phyloP scores from a whole-genome alignment of 2,888 invertebrate genomes.

The Nasonovia ribisnigri region DNA sequence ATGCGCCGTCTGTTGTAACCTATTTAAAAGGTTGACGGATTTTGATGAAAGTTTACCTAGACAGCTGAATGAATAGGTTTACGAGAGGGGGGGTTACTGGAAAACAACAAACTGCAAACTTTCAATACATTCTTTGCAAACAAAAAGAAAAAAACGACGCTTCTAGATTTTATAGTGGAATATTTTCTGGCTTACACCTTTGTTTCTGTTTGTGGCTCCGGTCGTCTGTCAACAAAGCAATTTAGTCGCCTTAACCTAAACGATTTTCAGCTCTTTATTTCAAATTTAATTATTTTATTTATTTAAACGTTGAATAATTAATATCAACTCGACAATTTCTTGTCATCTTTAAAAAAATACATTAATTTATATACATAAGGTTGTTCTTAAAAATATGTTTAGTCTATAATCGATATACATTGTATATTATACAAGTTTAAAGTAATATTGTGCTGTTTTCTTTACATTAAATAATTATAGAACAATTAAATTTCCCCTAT shows the following conservation, averaged over 20 bases:
- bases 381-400: background rate
- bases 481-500: background rate
- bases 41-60: conserved; percentile 47
- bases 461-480: background rate
- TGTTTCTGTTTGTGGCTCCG: background rate
- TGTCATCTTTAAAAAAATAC: background rate
- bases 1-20: background rate
- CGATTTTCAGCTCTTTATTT: background rate
- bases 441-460: background rate
- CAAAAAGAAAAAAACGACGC: background rate
- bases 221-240: background rate
- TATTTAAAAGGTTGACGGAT: conserved; percentile 16
- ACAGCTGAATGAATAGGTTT: conserved; percentile 4
- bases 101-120: conserved; percentile 44
- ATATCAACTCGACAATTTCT: background rate
- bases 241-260: background rate
- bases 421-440: background rate
- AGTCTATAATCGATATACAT: background rate
- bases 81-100: conserved; percentile 25
- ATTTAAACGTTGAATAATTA: background rate
- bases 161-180: background rate
- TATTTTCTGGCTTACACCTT: conserved; percentile 16
- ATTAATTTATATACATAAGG: background rate
- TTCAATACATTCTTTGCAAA: conserved; percentile 13
- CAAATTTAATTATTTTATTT: background rate